Percentiles rank a stretch among this genome's conserved stretches.
These are phyloP conservation scores for Xiphorhynchus elegans DNA, from an alignment of 2,113 vertebrate species.

Conservation along the genomic window DNA sequence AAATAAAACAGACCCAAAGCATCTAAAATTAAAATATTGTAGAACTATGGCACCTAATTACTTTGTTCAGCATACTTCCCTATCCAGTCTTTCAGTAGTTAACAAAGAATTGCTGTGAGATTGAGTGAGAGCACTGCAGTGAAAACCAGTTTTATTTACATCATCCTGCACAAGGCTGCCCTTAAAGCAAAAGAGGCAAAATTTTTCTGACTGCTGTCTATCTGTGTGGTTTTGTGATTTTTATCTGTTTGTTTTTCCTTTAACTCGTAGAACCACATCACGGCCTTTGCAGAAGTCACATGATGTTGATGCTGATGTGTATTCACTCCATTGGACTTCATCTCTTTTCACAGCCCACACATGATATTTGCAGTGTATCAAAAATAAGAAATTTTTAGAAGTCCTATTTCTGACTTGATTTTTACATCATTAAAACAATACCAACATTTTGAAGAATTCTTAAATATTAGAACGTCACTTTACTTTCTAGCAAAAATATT, in stretches of 20 bases:
- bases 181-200: neutral
- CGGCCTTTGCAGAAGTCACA: conserved; percentile 98
- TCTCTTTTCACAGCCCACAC: conserved; percentile 90
- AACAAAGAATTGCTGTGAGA: neutral
- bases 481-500: conserved; percentile 65
- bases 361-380: conserved; percentile 77
- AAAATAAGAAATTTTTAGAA: conserved; percentile 62
- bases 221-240: conserved; percentile 42
- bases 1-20: neutral
- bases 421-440: conserved; percentile 70
- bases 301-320: conserved; percentile 89
- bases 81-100: neutral
- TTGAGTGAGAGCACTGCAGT: neutral
- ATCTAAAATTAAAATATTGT: neutral
- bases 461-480: conserved; percentile 66
- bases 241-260: conserved; percentile 63
- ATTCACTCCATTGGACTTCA: conserved; percentile 93
- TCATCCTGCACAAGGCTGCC: neutral
- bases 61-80: neutral
- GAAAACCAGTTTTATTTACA: neutral
- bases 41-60: neutral
- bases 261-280: conserved; percentile 91
- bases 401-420: conserved; percentile 73
- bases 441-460: conserved; percentile 66
- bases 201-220: neutral